Base-by-base conservation (phyloP, 2,888 invertebrate species). In the Thyatira batis region DNA sequence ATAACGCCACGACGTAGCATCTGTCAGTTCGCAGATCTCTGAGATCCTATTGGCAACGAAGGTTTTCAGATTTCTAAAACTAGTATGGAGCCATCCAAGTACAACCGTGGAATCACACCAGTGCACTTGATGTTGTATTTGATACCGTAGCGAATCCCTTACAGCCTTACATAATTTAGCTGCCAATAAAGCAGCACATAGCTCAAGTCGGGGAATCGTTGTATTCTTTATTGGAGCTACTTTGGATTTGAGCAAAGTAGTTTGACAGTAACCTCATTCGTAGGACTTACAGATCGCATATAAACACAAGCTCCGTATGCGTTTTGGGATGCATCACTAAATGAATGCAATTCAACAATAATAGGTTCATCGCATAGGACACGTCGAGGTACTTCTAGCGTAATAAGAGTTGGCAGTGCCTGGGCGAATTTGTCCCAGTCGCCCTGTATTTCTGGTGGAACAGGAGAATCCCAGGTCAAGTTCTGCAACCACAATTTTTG, bases 241-340 rank as follows among this genome's bases (percentile, higher is more conserved):
- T 8, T 66, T 70, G 0, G 70, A 65, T 25, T 76, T 73, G 69
- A 56, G 30, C 69, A 69, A n/a, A 74, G 46, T 10, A 77, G 48
- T 2, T 49, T 57, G 6, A 69, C 60, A 3, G 23, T 56, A 4
- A 55, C 46, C 6, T 55, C 28, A 44, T 50, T 52, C 11, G 53
- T 50, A 0, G 3, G 0, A 17, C 51, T 50, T 9, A 66, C 46
- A 0, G 72, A 60, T 17, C 43, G 50, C 3, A 71, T 28, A 50
- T 74, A 77, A 20, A 76, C 28, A 39, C 73, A 74, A 3, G 71
- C 65, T 0, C 71, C 74, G 20, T 67, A 72, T 0, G 73, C 72
- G 1, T 1, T 1, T 13, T 59, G 54, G 0, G 72, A 71, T 0
- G 75, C 69, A 43, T 75, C 75, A 21, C 66, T 61, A 44, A 76